Conservation (phyloP, 2,888 invertebrate species). For the Lysandra coridon region DNA sequence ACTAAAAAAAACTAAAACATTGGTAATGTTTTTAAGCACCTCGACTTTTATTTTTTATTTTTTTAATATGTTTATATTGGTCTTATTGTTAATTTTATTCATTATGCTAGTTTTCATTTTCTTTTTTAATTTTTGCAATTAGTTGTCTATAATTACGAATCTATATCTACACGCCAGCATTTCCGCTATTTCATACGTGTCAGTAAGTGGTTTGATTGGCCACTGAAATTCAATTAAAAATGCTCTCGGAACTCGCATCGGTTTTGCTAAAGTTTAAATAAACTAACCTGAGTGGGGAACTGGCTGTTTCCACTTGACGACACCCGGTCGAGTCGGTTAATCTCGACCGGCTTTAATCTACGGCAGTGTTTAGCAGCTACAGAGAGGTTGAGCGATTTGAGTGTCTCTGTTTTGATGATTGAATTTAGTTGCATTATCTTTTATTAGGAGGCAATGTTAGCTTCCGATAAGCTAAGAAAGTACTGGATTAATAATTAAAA, state of each 20-base stretch:
- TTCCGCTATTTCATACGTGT: slow-evolving; percentile 1
- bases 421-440: no score
- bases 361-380: neutral
- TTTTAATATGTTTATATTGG: no score
- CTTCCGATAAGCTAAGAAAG: no score
- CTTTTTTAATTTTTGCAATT: no score
- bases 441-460: no score
- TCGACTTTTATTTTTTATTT: no score
- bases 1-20: no score
- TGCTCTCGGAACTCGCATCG: neutral
- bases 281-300: neutral
- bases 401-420: neutral
- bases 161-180: neutral
- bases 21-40: no score
- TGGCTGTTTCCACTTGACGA: slow-evolving; percentile 2
- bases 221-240: slow-evolving; percentile 13
- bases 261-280: slow-evolving; percentile 11
- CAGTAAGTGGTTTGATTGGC: neutral
- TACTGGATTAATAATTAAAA: no score
- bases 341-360: neutral
- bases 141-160: no score
- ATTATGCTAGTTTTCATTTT: no score
- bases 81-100: no score
- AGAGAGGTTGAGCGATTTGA: neutral
- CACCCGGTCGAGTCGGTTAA: neutral